A percentile compares a stretch with the other conserved stretches of the same genome.
These are phyloP conservation scores for Grapholita molesta DNA, from an alignment of 1,140 invertebrate genomes.

Conservation along the genomic window DNA sequence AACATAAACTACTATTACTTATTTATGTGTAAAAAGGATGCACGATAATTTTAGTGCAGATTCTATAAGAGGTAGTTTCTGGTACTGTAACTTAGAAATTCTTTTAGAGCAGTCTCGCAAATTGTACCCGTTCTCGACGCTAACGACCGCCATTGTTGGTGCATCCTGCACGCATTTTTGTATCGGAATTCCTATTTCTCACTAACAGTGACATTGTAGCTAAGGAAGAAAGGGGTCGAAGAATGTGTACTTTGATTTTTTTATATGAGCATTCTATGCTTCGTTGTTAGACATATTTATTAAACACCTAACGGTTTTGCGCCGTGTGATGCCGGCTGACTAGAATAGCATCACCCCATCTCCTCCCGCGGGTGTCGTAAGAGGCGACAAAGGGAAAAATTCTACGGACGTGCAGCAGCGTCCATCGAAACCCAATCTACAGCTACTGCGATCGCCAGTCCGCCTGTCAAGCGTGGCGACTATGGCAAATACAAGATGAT, in stretches of 20 bases:
- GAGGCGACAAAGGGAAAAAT: no score
- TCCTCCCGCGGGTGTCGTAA: no score
- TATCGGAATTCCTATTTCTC: constrained; percentile 6
- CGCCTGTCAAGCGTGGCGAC: no score
- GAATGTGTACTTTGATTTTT: neutral
- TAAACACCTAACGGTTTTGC: no score
- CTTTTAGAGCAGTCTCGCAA: neutral
- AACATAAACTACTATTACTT: no score
- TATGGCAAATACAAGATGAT: no score
- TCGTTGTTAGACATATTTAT: neutral
- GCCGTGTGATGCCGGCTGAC: no score
- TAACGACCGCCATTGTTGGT: constrained; percentile 5
- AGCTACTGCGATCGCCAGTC: no score
- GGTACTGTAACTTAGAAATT: neutral
- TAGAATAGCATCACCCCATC: no score
- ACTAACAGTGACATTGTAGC: neutral
- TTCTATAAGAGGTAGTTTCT: neutral
- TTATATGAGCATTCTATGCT: neutral
- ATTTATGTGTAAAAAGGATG: neutral
- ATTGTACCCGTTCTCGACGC: constrained; percentile 3
- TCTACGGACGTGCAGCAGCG: no score
- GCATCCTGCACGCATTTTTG: constrained; percentile 1
- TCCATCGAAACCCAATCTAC: no score
- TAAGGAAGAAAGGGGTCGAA: neutral
- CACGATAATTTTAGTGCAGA: no score